Conservation (phyloP, 2,888 invertebrate species). For the Anagyrus pseudococci region DNA sequence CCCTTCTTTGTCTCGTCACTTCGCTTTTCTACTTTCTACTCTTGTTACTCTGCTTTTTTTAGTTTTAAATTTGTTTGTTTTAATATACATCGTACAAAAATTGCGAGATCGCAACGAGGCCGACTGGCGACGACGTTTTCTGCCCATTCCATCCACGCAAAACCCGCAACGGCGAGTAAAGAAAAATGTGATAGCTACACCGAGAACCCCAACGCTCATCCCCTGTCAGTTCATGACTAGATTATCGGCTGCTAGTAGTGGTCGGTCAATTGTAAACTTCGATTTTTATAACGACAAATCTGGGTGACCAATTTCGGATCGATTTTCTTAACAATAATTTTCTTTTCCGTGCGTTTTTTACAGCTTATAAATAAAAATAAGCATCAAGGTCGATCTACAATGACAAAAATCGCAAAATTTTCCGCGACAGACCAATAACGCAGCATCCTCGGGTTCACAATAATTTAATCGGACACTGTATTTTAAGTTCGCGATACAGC, state of each 20-base stretch:
- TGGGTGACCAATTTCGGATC: neutral
- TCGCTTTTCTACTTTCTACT: conserved; percentile 3
- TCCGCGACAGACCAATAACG: neutral
- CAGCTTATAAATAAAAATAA: neutral
- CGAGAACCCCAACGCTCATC: neutral
- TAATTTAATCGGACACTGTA: conserved; percentile 25
- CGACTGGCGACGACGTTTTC: conserved; percentile 13
- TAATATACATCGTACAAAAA: conserved; percentile 35
- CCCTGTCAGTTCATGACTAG: conserved; percentile 37
- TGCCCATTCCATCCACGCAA: neutral
- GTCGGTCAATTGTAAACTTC: conserved; percentile 5
- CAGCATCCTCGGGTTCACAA: conserved; percentile 5
- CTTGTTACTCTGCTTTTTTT: neutral
- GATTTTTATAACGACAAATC: too few relatives aligned
- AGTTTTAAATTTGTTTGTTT: conserved; percentile 14
- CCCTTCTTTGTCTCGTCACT: neutral
- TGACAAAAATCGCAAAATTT: neutral
- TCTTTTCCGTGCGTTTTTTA: conserved; percentile 22
- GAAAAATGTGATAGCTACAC: neutral
- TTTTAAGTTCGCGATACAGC: conserved; percentile 18
- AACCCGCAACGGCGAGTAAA: conserved; percentile 3
- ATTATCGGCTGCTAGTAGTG: conserved; percentile 41
- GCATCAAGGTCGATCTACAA: neutral
- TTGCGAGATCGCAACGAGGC: conserved; percentile 27
- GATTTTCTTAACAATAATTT: too few relatives aligned